Conservation (phyloP, 2,113 vertebrate genomes). For the Hypomesus transpacificus region DNA sequence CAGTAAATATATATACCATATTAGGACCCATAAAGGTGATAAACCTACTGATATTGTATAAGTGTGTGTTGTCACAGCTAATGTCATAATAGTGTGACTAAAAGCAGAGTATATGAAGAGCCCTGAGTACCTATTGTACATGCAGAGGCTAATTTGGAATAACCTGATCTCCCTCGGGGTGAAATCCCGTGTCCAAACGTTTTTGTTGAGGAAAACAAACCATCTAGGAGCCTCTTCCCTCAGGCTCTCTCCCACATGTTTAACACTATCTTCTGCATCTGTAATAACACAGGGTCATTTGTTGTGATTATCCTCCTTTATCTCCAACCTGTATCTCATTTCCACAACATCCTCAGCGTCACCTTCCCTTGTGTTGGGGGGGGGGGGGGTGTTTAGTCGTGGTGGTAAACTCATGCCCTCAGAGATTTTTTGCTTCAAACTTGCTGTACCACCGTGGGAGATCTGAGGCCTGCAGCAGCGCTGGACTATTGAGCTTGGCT, state of each 20-base stretch:
- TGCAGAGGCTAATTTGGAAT: constrained; percentile 32
- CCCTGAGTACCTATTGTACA: constrained; percentile 29
- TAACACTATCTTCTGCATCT: constrained; percentile 82
- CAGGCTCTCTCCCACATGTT: constrained; percentile 79
- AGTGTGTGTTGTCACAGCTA: background rate
- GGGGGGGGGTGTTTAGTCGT: constrained; percentile 43
- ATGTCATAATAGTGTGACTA: background rate
- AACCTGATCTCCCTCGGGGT: constrained; percentile 67
- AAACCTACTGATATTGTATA: background rate
- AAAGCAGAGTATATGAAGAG: constrained; percentile 11
- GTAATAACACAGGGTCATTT: constrained; percentile 86
- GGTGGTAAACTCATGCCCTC: constrained; percentile 31
- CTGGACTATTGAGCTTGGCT: background rate
- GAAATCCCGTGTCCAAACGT: constrained; percentile 47
- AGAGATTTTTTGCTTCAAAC: background rate
- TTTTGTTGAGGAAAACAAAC: constrained; percentile 65
- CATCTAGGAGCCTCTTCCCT: constrained; percentile 55
- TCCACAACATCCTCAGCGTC: constrained; percentile 72
- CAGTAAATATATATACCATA: constrained; percentile 15
- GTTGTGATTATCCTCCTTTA: constrained; percentile 82
- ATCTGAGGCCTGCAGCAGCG: background rate
- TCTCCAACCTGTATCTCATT: constrained; percentile 83
- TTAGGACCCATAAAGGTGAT: constrained; percentile 22
- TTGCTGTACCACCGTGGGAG: constrained; percentile 8
- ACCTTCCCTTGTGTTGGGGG: constrained; percentile 55